Evolutionary conservation across 2,797 vertebrate genomes (phyloP), one percentile per base, ranked within the genome.

Genomic region (Cryptoprocta ferox): DNA sequence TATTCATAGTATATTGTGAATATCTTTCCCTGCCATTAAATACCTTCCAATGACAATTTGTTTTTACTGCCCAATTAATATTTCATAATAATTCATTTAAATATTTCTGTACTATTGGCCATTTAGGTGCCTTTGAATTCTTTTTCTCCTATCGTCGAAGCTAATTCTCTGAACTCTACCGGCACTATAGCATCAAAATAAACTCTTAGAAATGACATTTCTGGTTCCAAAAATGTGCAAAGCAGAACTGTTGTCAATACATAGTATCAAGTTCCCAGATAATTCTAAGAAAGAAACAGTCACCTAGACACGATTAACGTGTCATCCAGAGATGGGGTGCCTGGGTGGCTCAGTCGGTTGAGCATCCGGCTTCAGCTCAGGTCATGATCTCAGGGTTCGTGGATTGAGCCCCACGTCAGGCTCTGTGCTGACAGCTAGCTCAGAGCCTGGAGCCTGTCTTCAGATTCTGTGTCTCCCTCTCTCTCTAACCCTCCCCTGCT

Each of bases 121-220:
- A 84, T 42, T 87, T 50, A 76, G 32, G 18, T 45, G n/a, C 9
- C 42, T 87, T 85, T 35, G 5, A 28, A 1, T 50, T 81, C 73
- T 66, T 63, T n/a, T 28, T n/a, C 2, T 53, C 14, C 59, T 88
- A 82, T 65, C 26, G 21, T 85, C 30, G 32, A 18, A 82, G 24
- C 10, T 92, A 86, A 85, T 28, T 63, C 39, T 92, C 78, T 59
- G 50, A 30, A 30, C 30, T 85, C 19, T 79, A 75, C 15, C 1
- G 65, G 59, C 14, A 70, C 10, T 39, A 19, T 56, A n/a, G 16
- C 63, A 65, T 63, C 84, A 70, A 85, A 30, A 50, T 82, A 12
- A 79, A 90, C 4, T 82, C 83, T 90, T 66, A 39, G 80, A 96
- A 59, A 35, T 76, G 21, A 89, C 63, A 56, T 87, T 65, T 89